Conservation (phyloP, 2,797 vertebrate species). For the Scleropages formosus region DNA sequence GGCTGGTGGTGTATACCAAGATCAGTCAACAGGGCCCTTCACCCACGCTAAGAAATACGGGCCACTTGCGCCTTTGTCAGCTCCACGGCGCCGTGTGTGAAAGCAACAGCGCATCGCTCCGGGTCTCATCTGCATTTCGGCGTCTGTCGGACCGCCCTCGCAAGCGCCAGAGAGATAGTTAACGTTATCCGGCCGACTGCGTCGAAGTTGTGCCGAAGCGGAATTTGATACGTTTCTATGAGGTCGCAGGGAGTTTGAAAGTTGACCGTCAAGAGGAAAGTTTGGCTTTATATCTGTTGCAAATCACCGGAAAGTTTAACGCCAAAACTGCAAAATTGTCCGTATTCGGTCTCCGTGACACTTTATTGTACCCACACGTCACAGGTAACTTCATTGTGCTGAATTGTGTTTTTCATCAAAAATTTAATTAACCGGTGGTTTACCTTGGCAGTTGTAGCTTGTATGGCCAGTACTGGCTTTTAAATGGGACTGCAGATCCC, state of each 20-base stretch:
- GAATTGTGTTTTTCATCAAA: slow-evolving; percentile 13
- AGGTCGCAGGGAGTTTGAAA: neutral
- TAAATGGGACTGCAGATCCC: too few species aligned
- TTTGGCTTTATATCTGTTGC: neutral
- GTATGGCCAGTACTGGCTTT: neutral
- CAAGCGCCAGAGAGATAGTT: slow-evolving; percentile 12
- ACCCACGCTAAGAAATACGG: neutral
- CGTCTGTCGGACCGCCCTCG: slow-evolving; percentile 8
- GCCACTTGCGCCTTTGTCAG: neutral
- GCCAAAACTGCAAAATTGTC: too few species aligned
- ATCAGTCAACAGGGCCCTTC: neutral
- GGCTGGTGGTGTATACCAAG: neutral
- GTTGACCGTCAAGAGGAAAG: neutral
- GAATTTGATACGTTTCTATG: slow-evolving; percentile 13
- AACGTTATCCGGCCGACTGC: slow-evolving; percentile 16
- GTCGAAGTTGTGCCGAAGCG: slow-evolving; percentile 14
- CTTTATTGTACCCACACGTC: neutral
- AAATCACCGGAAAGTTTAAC: too few species aligned
- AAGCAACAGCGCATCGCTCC: neutral
- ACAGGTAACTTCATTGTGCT: neutral
- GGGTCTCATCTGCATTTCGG: neutral
- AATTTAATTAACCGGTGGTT: neutral
- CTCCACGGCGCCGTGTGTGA: neutral
- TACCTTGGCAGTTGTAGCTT: neutral
- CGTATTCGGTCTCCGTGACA: neutral